Conservation (phyloP, 1,140 invertebrate species). For the Diploscapter pachys region DNA sequence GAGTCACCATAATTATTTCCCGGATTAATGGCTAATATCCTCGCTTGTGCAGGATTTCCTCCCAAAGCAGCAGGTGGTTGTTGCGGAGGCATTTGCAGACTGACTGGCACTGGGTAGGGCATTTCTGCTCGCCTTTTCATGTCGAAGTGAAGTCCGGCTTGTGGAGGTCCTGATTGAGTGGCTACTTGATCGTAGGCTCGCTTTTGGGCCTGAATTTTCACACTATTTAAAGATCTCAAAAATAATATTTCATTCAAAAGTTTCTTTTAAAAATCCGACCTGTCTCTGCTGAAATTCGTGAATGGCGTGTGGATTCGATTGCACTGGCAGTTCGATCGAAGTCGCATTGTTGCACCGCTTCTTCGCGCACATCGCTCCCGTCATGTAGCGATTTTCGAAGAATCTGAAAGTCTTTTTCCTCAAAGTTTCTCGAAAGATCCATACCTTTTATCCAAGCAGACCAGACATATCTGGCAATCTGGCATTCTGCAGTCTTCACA, state of each 20-base stretch:
- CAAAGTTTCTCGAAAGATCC: not conserved
- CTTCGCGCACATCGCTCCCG: conserved; percentile 56
- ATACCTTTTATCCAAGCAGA: conserved; percentile 54
- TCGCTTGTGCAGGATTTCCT: conserved; percentile 10
- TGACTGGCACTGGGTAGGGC: not conserved
- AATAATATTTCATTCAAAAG: conserved; percentile 10
- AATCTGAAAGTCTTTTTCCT: conserved; percentile 40
- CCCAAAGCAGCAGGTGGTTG: conserved; percentile 1
- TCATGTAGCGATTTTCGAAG: conserved; percentile 58
- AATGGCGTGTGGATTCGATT: conserved; percentile 8
- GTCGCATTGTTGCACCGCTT: conserved; percentile 58
- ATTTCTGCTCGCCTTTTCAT: conserved; percentile 17
- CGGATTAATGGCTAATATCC: conserved; percentile 12
- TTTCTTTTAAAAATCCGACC: conserved; percentile 6
- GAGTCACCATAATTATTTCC: conserved; percentile 31
- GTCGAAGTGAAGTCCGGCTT: conserved; percentile 3
- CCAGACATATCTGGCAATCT: conserved; percentile 55
- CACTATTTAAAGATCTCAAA: not conserved
- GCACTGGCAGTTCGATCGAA: conserved; percentile 44
- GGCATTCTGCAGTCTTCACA: conserved; percentile 55
- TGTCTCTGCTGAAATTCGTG: conserved; percentile 24
- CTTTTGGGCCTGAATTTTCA: conserved; percentile 18
- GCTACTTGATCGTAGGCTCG: conserved; percentile 15
- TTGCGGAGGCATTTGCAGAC: too few relatives aligned
- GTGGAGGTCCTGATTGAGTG: conserved; percentile 6